Evolutionary conservation across 2,797 vertebrate species (phyloP).

Genomic region (Carcharodon carcharias): DNA sequence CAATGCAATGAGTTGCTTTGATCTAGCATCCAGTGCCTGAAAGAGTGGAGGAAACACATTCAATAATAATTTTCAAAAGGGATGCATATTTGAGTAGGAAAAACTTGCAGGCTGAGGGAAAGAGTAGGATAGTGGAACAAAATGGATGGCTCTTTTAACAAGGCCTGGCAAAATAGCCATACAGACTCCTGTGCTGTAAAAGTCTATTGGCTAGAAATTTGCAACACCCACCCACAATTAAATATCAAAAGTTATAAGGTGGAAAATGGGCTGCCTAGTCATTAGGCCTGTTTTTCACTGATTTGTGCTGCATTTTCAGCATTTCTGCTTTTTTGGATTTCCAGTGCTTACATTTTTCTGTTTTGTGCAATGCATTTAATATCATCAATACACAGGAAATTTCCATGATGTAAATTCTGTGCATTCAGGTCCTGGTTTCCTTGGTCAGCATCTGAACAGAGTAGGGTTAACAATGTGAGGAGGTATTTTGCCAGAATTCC

Average conservation of each 20-base stretch:
- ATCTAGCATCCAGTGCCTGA: not conserved
- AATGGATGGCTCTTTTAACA: not conserved
- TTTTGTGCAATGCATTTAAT: too few relatives aligned
- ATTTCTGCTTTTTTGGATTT: too few relatives aligned
- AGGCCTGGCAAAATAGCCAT: not conserved
- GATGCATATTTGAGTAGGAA: not conserved
- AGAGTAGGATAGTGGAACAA: not conserved
- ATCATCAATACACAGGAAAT: not conserved
- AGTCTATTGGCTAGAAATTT: not conserved
- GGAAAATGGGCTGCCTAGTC: not conserved
- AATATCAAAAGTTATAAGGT: not conserved
- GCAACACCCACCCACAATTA: not conserved
- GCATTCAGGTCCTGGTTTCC: not conserved
- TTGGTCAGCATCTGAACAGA: not conserved
- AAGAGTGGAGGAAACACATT: not conserved
- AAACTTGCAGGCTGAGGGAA: not conserved
- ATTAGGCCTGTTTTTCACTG: not conserved
- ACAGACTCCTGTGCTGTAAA: not conserved
- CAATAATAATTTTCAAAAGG: not conserved
- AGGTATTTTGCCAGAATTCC: not conserved
- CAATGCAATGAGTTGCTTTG: not conserved
- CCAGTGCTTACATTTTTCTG: too few relatives aligned
- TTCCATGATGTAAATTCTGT: not conserved
- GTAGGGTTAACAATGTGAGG: not conserved
- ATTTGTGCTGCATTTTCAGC: too few relatives aligned